Base-by-base conservation (phyloP, 2,888 invertebrate species). In the Agrochola lychnidis region DNA sequence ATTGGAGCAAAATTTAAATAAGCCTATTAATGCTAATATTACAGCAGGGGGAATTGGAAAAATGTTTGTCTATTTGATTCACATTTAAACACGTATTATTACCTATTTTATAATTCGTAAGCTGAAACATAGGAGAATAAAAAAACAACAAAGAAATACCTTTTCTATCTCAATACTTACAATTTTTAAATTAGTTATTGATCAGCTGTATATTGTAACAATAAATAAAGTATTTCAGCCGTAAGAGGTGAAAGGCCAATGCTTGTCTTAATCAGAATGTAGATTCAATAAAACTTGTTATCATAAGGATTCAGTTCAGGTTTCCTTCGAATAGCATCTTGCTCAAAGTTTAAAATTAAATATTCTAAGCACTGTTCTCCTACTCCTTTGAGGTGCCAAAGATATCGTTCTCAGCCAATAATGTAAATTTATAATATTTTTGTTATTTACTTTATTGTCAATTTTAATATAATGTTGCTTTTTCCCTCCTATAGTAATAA, bases 361-460 rank as follows among this genome's bases (percentile, higher is more conserved):
- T 40, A 7, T 79, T 70, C 56, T 79, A 14, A n/a, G n/a, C 40
- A 70, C 16, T 76, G 6, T 51, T 70, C 30, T 69, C 14, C 45
- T 30, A 42, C n/a, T 70, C 10, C 57, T 70, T 30, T 22, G 10
- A 57, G 48, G 19, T 42, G 6, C 22, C 36, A n/a, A 59, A 42
- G 30, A 19, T 59, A 4, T 48, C 48, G 1, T 51, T 71, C 48
- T 59, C 19, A 42, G 19, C 40, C 30, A 59, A 57, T 70, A 51
- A 79, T 76, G 48, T 70, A 76, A 19, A 42, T 70, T 76, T 30
- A 79, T 40, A 42, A 79, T 7, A 70, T 79, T 70, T 48, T 69
- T 79, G 14, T 70, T 57, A 19, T 51, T 59, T 7, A 59, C 25
- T 2, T 59, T 59, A 57, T 51, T 76, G 12, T 56, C 3, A 10